Evolutionary conservation across 1,140 invertebrate genomes (phyloP), one percentile per base, ranked within the genome.

Genomic region (Prorops nasuta): DNA sequence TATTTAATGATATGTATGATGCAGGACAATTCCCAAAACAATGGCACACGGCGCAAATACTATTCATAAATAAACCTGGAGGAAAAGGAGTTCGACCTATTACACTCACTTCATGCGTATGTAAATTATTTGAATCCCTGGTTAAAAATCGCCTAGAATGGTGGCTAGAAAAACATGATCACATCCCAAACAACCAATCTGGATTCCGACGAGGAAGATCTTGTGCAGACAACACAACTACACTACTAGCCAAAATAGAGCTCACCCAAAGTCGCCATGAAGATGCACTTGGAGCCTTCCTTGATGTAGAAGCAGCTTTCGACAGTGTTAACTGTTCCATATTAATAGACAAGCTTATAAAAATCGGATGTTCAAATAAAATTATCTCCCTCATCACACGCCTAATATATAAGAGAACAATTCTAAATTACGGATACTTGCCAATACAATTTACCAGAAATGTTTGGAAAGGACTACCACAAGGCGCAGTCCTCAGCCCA

Each of bases 281-380:
- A 35, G 3, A 35, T 4, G 7, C 9, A 3, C 7, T 14, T 7
- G 34, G 6, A 9, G 7, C 15, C 14, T 35, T 35, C 14, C 14
- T 35, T 9, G 34, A 35, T 15, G 34, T 35, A 8, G 4, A 4
- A 3, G 34, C 7, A 6, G 34, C 9, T 3, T 35, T n/a, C 14
- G 34, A 35, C 14, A 14, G 15, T n/a, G 15, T 35, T n/a, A 35
- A 9, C 34, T 14, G 6, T 3, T 6, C 6, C 4, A 35, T 35
- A 3, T n/a, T 51, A 32, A 12, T 24, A 19, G 16, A 38, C 2
- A 28, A 28, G 41, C 22, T 44, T 24, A 37, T 10, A 19, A 1
- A 40, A 17, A 28, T 35, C 43, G n/a, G 15, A 47, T 42, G 41
- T 44, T 17, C 24, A 14, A 16, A 22, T 12, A 53, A 37, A 37